These are phyloP conservation scores for Camponotus vicinus DNA, from an alignment of 1,140 invertebrate genomes.

Conservation along the genomic window DNA sequence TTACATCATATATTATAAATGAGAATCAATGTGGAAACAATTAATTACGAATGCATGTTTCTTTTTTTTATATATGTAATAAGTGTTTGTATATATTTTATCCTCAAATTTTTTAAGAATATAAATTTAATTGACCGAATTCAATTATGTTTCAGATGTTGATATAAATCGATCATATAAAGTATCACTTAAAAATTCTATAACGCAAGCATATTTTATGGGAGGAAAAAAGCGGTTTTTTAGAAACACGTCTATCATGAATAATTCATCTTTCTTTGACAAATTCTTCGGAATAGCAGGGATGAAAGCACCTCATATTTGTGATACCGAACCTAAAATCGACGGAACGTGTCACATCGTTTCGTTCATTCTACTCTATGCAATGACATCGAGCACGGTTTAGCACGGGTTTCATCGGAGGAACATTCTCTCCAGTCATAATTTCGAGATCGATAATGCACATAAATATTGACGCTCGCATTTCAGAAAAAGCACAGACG, in stretches of 20 bases:
- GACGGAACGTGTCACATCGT: not conserved
- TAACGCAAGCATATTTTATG: not conserved
- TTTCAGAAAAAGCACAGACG: not conserved
- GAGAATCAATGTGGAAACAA: too few species aligned
- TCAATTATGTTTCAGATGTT: not conserved
- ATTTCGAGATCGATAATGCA: conserved; percentile 37
- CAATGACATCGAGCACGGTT: conserved; percentile 19
- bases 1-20: too few species aligned
- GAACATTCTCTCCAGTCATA: conserved; percentile 19
- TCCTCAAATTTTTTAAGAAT: not conserved
- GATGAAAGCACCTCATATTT: not conserved
- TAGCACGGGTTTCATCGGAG: not conserved
- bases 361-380: conserved; percentile 12
- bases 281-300: not conserved
- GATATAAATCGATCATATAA: not conserved
- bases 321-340: not conserved
- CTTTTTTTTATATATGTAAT: not conserved
- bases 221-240: not conserved
- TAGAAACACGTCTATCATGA: not conserved
- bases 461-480: conserved; percentile 42
- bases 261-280: conserved; percentile 39
- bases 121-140: conserved; percentile 19
- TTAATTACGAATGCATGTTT: not conserved
- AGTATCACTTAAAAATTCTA: not conserved
- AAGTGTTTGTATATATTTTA: too few species aligned